Base-by-base conservation (phyloP, 2,888 invertebrate species). In the Acanthopleura granulata region DNA sequence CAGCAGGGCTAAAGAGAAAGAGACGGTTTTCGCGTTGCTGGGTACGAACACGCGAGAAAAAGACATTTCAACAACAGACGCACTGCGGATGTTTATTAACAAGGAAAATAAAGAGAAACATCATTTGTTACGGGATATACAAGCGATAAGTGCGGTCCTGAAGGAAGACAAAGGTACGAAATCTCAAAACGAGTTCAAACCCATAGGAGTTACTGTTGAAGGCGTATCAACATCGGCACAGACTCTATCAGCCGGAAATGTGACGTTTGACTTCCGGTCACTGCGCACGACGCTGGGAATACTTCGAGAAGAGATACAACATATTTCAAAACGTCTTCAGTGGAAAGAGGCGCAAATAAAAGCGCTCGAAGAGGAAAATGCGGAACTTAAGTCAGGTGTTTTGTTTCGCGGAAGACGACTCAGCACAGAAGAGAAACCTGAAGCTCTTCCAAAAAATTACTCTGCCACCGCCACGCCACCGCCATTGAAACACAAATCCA, bases 321-420 rank as follows among this genome's bases (percentile, higher is more conserved):
- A 66, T 25, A 66, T 66, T 25, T 22, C 66, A 6, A 66, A 66
- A 27, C 66, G 66, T 27, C 66, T 66, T 22, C 66, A 66, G 66
- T 66, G 66, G 66, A 66, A 66, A 25, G 66, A 66, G 22, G 66
- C 66, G 18, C 66, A 66, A 66, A 66, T 66, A 6, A 22, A 25
- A 25, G 66, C 66, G 25, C 29, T 66, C 6, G 66, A 66, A 66
- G 66, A 66, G 14, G 66, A 66, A 66, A 66, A 66, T 27, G 22
- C 66, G 15, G 66, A 66, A 25, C 66, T 66, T 27, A 66, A 66
- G 25, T 22, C 66, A 27, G 66, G 66, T 16, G 29, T 66, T 22
- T 27, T 22, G 27, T 66, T 66, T 14, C 66, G 66, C 16, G 25
- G 27, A 1, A 15, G 66, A 25, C 22, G 29, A 22, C 6, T 66